Conservation (phyloP, 2,797 vertebrate genomes). For the Tympanoctomys barrerae region DNA sequence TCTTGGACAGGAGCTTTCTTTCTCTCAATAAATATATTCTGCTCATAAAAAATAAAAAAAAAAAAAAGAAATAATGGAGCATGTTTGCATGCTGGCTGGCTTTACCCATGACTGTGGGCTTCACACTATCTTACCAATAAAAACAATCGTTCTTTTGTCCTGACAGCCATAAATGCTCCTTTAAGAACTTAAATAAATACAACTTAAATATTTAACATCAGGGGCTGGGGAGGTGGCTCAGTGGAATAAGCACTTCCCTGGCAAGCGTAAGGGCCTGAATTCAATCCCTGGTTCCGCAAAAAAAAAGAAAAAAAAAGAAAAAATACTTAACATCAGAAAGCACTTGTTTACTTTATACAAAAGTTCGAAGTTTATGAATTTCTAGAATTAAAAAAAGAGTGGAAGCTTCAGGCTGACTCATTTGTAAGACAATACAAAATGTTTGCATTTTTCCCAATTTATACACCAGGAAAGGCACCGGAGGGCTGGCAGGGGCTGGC, state of each 20-base stretch:
- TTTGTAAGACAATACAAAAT: not conserved
- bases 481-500: too few relatives aligned
- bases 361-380: slow-evolving; percentile 18
- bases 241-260: too few relatives aligned
- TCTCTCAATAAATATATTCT: too few relatives aligned
- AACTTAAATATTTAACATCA: slow-evolving; percentile 8
- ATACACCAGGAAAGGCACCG: not conserved
- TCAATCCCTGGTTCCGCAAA: too few relatives aligned
- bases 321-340: not conserved
- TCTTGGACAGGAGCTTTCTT: too few relatives aligned
- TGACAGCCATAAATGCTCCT: not conserved
- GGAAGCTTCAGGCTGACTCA: not conserved
- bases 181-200: slow-evolving; percentile 12
- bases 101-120: not conserved
- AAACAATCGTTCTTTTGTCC: not conserved
- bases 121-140: not conserved
- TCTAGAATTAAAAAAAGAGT: slow-evolving; percentile 32
- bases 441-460: not conserved
- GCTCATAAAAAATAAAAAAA: too few relatives aligned
- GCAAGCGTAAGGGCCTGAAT: too few relatives aligned
- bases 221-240: not conserved
- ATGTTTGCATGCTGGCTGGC: not conserved
- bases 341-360: not conserved
- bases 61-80: not conserved
- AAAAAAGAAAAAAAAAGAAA: too few relatives aligned